These are phyloP conservation scores for Drosophila mojavensis DNA, from an alignment of 1,140 invertebrate genomes.

Conservation along the genomic window DNA sequence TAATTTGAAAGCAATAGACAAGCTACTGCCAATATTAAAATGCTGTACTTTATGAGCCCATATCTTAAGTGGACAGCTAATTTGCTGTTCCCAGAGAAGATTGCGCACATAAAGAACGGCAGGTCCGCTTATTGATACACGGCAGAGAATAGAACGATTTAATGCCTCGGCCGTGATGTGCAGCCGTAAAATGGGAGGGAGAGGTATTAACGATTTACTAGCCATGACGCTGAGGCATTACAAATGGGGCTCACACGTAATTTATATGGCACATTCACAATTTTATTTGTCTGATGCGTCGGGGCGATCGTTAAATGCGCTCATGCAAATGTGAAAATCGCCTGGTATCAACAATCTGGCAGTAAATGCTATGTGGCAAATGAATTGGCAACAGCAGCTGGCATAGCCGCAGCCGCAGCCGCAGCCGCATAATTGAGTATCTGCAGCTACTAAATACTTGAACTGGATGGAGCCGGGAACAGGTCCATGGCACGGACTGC, in stretches of 20 bases:
- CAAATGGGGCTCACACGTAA: slow-evolving; percentile 32
- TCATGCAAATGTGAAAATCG: slow-evolving; percentile 47
- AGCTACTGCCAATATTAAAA: too few relatives aligned
- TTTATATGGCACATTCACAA: slow-evolving; percentile 43
- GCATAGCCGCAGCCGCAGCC: not conserved
- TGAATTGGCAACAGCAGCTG: slow-evolving; percentile 11
- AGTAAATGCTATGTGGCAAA: slow-evolving; percentile 29
- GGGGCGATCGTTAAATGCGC: slow-evolving; percentile 39
- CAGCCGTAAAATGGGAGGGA: slow-evolving; percentile 17
- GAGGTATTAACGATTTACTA: slow-evolving; percentile 27
- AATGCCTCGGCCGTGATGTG: slow-evolving; percentile 9
- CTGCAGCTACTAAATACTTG: slow-evolving; percentile 35
- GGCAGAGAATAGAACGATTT: not conserved
- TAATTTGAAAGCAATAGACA: not conserved
- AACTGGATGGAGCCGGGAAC: slow-evolving; percentile 24
- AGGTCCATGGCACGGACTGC: slow-evolving; percentile 5
- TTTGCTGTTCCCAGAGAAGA: not conserved
- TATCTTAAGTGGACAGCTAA: not conserved
- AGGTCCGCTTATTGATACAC: slow-evolving; percentile 13
- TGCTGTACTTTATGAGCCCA: not conserved
- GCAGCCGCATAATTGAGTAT: slow-evolving; percentile 42
- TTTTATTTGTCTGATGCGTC: slow-evolving; percentile 32
- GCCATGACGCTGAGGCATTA: slow-evolving; percentile 21
- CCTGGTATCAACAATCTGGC: slow-evolving; percentile 10
- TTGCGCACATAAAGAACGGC: not conserved